Conservation (phyloP, 2,797 vertebrate species). For the Helarctos malayanus region DNA sequence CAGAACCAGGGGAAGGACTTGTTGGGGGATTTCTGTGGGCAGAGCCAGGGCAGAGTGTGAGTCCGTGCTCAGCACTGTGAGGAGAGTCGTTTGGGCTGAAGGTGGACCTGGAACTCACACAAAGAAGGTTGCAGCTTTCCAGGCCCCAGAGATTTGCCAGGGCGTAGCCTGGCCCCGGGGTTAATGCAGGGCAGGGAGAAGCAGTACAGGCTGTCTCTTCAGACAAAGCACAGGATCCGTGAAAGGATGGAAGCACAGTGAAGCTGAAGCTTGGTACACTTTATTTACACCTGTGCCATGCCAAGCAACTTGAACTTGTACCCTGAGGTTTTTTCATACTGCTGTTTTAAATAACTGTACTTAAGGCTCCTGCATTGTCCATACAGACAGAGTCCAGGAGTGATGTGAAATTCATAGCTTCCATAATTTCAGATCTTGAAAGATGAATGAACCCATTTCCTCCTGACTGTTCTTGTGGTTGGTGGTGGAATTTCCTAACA, state of each 20-base stretch:
- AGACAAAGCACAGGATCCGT: neutral
- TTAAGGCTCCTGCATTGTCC: neutral
- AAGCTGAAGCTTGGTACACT: neutral
- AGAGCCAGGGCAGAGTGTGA: neutral
- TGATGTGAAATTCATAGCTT: neutral
- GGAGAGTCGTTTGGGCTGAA: neutral
- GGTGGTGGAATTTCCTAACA: neutral
- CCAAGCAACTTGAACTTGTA: neutral
- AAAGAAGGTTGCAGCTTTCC: neutral
- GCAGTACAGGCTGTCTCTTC: fast-evolving
- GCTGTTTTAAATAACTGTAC: neutral
- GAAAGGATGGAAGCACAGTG: neutral
- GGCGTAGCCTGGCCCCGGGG: neutral
- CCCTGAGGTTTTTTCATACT: neutral
- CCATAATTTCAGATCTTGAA: neutral
- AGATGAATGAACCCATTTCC: neutral
- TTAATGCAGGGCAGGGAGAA: neutral
- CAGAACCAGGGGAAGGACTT: neutral
- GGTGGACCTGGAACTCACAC: neutral
- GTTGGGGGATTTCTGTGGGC: neutral
- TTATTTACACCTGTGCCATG: neutral
- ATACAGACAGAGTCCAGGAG: neutral
- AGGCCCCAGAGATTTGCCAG: neutral
- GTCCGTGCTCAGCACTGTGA: neutral
- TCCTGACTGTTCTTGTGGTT: neutral